Conservation (phyloP, 2,113 vertebrate genomes). For the Delphinapterus leucas region DNA sequence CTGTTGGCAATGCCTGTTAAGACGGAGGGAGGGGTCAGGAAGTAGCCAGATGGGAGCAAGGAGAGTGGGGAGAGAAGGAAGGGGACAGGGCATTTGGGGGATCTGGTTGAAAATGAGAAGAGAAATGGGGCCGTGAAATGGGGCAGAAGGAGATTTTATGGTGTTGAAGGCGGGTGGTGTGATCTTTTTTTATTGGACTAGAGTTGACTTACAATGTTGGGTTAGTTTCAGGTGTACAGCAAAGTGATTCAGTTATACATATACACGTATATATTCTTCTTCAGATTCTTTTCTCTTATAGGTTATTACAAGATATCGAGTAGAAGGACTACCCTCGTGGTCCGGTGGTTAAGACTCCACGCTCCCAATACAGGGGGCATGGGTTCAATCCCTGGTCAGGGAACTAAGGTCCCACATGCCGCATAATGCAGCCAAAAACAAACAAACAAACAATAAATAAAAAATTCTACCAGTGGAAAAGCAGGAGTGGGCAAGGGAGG, state of each 20-base stretch:
- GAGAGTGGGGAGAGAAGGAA: not conserved
- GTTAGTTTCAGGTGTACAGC: not conserved
- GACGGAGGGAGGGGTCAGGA: not conserved
- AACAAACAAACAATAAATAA: no score
- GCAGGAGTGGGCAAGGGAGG: no score
- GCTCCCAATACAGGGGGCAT: no score
- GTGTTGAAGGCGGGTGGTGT: not conserved
- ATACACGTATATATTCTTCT: not conserved
- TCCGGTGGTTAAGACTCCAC: no score
- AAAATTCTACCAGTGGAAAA: no score
- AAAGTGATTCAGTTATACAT: not conserved
- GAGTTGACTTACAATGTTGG: not conserved
- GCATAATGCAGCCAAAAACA: no score
- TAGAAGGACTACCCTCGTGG: not conserved
- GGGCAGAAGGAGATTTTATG: not conserved
- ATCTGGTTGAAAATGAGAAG: not conserved
- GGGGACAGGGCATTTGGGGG: accelerated
- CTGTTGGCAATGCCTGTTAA: not conserved
- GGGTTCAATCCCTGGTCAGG: no score
- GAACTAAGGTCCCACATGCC: no score
- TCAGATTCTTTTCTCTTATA: not conserved
- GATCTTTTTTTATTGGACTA: not conserved
- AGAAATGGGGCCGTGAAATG: not conserved
- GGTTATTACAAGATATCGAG: not conserved
- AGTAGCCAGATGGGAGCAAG: not conserved